Evolutionary conservation across 2,113 vertebrate genomes (phyloP).

Genomic region (Neomonachus schauinslandi): DNA sequence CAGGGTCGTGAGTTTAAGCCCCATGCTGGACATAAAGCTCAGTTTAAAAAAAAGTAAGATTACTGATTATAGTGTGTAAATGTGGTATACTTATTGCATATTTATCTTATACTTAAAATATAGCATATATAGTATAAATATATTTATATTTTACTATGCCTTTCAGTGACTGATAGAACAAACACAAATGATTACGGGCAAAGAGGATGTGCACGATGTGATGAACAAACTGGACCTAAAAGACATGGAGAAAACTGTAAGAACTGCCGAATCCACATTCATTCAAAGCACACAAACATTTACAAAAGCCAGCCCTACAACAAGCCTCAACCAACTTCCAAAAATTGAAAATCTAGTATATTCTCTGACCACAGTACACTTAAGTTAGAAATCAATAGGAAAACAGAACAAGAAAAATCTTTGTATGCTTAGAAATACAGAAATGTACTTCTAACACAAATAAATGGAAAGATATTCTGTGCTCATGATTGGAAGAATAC

Average conservation of each 20-base stretch:
- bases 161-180: not conserved
- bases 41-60: not conserved
- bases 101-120: not conserved
- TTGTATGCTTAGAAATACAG: not conserved
- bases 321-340: not conserved
- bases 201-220: not conserved
- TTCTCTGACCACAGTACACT: not conserved
- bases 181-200: not conserved
- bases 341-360: not conserved
- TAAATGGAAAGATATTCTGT: not conserved
- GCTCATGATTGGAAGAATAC: not conserved
- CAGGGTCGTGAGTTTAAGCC: not conserved
- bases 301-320: not conserved
- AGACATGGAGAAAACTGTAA: not conserved
- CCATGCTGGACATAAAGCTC: not conserved
- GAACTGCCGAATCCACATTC: not conserved
- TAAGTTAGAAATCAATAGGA: not conserved
- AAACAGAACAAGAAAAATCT: not conserved
- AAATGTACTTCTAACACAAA: not conserved
- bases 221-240: too few species aligned
- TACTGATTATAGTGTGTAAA: not conserved
- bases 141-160: not conserved
- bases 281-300: too few species aligned
- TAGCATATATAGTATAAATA: not conserved
- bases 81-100: rapidly evolving